Evolutionary conservation across 2,113 vertebrate genomes (phyloP).

Genomic region (Pleuronectes platessa): DNA sequence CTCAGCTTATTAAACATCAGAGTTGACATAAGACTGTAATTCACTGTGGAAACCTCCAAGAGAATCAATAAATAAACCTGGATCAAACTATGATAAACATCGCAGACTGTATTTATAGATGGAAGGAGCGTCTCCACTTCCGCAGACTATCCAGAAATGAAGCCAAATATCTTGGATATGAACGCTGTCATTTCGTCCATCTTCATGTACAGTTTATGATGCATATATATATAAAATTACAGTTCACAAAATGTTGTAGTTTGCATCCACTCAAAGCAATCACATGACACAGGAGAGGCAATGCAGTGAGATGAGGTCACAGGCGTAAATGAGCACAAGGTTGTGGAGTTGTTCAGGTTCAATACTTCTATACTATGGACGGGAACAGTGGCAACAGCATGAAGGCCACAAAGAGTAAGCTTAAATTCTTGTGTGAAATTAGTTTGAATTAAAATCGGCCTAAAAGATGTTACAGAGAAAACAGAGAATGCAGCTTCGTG

Average conservation of each 20-base stretch:
- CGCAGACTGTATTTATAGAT: background rate
- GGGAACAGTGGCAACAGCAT: background rate
- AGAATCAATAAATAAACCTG: background rate
- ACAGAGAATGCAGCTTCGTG: background rate
- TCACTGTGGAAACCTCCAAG: background rate
- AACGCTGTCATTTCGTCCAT: too few relatives aligned
- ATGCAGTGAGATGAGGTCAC: constrained; percentile 26
- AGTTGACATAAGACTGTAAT: too few relatives aligned
- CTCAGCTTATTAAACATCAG: background rate
- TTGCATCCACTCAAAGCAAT: constrained; percentile 43
- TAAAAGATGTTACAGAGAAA: too few relatives aligned
- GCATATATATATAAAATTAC: too few relatives aligned
- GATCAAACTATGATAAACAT: background rate
- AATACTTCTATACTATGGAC: background rate
- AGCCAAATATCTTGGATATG: background rate
- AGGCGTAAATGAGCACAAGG: constrained; percentile 8
- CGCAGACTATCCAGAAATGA: background rate
- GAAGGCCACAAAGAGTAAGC: background rate
- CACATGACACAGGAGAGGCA: background rate
- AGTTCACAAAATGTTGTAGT: constrained; percentile 18
- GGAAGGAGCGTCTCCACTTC: background rate
- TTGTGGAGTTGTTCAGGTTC: background rate
- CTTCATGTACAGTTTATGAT: too few relatives aligned
- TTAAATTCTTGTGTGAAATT: background rate
- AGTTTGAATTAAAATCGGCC: too few relatives aligned